phyloP scores from a whole-genome alignment of 2,797 vertebrate species.

The Denticeps clupeoides region DNA sequence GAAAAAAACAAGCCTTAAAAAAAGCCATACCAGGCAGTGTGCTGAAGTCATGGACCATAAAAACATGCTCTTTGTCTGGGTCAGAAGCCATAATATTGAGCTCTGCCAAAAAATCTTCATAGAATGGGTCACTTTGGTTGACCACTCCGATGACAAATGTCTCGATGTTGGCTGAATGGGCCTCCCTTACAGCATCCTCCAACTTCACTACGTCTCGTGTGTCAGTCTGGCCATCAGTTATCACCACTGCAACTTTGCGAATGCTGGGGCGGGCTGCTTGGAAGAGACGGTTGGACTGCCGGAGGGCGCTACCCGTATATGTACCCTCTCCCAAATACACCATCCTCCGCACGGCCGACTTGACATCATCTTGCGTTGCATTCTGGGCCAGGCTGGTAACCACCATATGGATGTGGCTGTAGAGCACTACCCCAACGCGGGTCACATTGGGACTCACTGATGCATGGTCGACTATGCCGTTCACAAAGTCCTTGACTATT shows the following conservation, averaged over 20 bases:
- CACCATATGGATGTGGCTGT: conserved; percentile 63
- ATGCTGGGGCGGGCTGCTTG: conserved; percentile 41
- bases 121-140: conserved; percentile 61
- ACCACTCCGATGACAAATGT: conserved; percentile 71
- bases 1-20: too few species aligned
- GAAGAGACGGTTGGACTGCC: conserved; percentile 55
- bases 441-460: conserved; percentile 42
- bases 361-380: conserved; percentile 52
- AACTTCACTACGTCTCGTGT: conserved; percentile 53
- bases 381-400: conserved; percentile 57
- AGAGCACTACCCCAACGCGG: conserved; percentile 68
- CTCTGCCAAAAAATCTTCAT: conserved; percentile 59
- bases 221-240: conserved; percentile 74
- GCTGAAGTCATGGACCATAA: conserved; percentile 62
- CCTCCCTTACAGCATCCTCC: conserved; percentile 46
- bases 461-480: conserved; percentile 57
- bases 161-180: conserved; percentile 52
- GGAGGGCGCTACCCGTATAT: conserved; percentile 67
- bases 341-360: conserved; percentile 62
- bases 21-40: conserved; percentile 44
- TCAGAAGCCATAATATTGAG: conserved; percentile 68
- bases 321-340: conserved; percentile 74
- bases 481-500: conserved; percentile 71
- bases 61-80: conserved; percentile 60
- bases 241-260: conserved; percentile 67